Evolutionary conservation across 2,113 vertebrate species (phyloP).

Genomic region (Pimephales promelas): DNA sequence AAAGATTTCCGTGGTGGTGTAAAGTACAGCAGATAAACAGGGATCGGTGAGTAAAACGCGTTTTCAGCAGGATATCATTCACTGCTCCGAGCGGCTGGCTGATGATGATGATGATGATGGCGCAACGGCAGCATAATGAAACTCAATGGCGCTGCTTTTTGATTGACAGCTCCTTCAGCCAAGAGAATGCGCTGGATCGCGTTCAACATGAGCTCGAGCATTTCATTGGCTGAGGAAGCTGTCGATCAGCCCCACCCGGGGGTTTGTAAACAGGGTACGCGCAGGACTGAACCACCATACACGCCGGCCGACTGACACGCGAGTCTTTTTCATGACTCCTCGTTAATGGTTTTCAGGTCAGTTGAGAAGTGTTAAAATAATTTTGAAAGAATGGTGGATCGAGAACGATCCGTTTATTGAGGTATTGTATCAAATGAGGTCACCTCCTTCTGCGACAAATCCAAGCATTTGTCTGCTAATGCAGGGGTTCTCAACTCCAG

Average conservation of each 20-base stretch:
- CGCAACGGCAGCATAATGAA: slow-evolving; percentile 68
- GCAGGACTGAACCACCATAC: not conserved
- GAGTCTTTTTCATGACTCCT: not conserved
- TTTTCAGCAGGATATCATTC: not conserved
- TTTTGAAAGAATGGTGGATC: not conserved
- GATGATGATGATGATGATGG: slow-evolving; percentile 59
- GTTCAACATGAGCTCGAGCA: not conserved
- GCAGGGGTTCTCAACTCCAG: too few species aligned
- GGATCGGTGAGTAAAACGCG: not conserved
- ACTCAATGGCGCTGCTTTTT: slow-evolving; percentile 54
- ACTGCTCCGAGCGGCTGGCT: not conserved
- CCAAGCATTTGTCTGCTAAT: not conserved
- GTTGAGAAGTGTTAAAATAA: not conserved
- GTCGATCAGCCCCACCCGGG: slow-evolving; percentile 3
- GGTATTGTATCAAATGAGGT: not conserved
- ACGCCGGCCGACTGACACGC: not conserved
- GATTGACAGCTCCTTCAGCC: slow-evolving; percentile 40
- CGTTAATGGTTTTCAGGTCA: not conserved
- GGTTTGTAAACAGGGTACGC: slow-evolving; percentile 51
- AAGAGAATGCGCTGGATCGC: slow-evolving; percentile 51
- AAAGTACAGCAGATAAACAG: not conserved
- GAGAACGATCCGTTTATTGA: not conserved
- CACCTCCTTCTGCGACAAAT: not conserved
- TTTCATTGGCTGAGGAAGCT: slow-evolving; percentile 58
- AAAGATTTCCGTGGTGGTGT: not conserved